Conservation (phyloP, 2,888 invertebrate genomes). For the Sarcophaga caerulescens region DNA sequence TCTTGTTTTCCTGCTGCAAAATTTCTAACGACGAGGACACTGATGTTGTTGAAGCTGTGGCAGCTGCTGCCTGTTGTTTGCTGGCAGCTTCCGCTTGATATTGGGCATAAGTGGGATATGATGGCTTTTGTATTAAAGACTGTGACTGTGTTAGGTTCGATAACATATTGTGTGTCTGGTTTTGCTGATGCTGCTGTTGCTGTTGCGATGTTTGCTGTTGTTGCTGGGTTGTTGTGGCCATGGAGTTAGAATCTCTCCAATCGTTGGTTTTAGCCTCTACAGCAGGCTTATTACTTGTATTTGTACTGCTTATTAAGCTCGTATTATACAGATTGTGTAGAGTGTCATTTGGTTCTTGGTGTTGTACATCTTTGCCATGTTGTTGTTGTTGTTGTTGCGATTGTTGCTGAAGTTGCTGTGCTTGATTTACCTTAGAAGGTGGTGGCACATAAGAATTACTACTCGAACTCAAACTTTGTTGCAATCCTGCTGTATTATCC, state of each 20-base stretch:
- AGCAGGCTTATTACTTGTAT: conserved; percentile 17
- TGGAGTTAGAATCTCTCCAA: conserved; percentile 48
- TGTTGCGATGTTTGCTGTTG: conserved; percentile 65
- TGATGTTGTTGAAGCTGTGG: background rate
- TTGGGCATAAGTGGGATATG: conserved; percentile 77
- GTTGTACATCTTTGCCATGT: conserved; percentile 26
- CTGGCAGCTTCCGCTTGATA: conserved; percentile 74
- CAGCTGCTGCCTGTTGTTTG: conserved; percentile 45
- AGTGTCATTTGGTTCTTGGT: conserved; percentile 26
- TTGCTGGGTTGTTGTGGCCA: conserved; percentile 63
- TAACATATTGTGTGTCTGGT: conserved; percentile 59
- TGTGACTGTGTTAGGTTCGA: conserved; percentile 54
- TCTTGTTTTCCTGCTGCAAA: conserved; percentile 36
- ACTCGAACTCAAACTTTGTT: conserved; percentile 26
- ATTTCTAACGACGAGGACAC: too few relatives aligned
- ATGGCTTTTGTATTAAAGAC: conserved; percentile 50
- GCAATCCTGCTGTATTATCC: background rate
- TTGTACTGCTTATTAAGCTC: conserved; percentile 28
- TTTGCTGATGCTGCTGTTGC: conserved; percentile 67
- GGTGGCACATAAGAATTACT: conserved; percentile 61
- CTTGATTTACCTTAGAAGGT: conserved; percentile 41
- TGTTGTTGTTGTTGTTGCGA: conserved; percentile 49
- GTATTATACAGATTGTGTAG: conserved; percentile 55
- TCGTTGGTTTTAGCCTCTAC: conserved; percentile 52
- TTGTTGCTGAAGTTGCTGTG: conserved; percentile 13